phyloP scores from a whole-genome alignment of 2,888 invertebrate genomes.

The Epirrhoe alternata region DNA sequence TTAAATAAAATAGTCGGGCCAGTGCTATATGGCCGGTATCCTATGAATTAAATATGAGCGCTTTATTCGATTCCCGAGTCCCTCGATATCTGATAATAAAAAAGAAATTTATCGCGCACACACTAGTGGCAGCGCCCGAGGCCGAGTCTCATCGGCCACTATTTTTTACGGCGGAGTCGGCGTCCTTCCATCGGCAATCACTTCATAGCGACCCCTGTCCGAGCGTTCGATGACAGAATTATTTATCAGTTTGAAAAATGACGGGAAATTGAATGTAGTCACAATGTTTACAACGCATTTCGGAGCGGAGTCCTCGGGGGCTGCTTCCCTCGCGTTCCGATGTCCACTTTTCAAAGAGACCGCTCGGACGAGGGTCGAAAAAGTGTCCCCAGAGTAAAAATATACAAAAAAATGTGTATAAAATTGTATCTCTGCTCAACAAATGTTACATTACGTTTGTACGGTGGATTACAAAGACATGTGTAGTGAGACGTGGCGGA shows the following conservation, averaged over 20 bases:
- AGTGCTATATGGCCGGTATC: slow-evolving; percentile 83
- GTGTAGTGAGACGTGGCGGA: slow-evolving; percentile 62
- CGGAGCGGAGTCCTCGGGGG: slow-evolving; percentile 83
- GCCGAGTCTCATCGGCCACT: slow-evolving; percentile 73
- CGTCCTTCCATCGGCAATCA: slow-evolving; percentile 82
- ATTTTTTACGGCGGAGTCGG: slow-evolving; percentile 75
- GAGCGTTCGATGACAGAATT: slow-evolving; percentile 85
- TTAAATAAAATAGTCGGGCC: slow-evolving; percentile 83
- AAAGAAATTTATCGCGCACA: slow-evolving; percentile 84
- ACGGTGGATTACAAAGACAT: slow-evolving; percentile 78
- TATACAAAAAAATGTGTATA: slow-evolving; percentile 82
- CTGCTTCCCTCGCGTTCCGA: slow-evolving; percentile 85
- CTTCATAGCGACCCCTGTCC: slow-evolving; percentile 85
- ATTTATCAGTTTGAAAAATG: slow-evolving; percentile 87
- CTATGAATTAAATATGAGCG: slow-evolving; percentile 86
- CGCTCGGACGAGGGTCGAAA: slow-evolving; percentile 85
- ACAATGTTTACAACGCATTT: slow-evolving; percentile 86
- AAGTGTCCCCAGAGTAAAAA: slow-evolving; percentile 82
- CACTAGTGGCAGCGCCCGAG: slow-evolving; percentile 61
- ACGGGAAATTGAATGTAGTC: slow-evolving; percentile 86
- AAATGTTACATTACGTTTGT: slow-evolving; percentile 72
- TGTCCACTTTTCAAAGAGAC: slow-evolving; percentile 85
- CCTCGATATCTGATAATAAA: slow-evolving; percentile 86
- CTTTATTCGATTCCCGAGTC: slow-evolving; percentile 85
- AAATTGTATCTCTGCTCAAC: slow-evolving; percentile 75